Conservation (phyloP, 2,113 vertebrate species). For the Larimichthys crocea region DNA sequence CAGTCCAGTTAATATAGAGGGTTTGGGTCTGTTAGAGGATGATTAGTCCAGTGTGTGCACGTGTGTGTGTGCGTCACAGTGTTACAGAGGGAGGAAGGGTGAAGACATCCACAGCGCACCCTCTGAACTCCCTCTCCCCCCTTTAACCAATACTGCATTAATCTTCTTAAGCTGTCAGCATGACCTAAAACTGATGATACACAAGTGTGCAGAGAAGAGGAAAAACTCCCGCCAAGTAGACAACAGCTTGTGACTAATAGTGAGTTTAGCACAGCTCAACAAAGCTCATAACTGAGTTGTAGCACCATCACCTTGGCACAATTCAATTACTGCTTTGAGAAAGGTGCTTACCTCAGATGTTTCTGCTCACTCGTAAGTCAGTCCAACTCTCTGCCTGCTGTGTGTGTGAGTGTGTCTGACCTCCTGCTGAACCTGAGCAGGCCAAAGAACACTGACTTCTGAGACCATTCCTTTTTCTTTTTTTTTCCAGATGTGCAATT, state of each 20-base stretch:
- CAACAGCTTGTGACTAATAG: conserved; percentile 53
- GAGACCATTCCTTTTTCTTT: not conserved
- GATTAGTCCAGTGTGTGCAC: conserved; percentile 30
- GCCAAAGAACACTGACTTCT: not conserved
- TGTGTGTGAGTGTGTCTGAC: conserved; percentile 13
- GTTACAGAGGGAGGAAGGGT: conserved; percentile 32
- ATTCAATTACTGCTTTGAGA: conserved; percentile 45
- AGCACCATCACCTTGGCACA: conserved; percentile 43
- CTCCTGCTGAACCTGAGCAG: conserved; percentile 35
- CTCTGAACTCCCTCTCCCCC: conserved; percentile 35
- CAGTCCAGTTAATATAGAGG: conserved; percentile 35
- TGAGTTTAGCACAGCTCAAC: conserved; percentile 56
- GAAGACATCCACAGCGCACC: conserved; percentile 50
- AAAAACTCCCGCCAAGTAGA: conserved; percentile 50
- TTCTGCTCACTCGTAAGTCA: conserved; percentile 43
- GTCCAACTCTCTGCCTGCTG: conserved; percentile 11
- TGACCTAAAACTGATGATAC: conserved; percentile 69
- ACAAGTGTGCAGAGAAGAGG: conserved; percentile 44
- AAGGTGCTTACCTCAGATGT: conserved; percentile 60
- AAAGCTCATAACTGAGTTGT: conserved; percentile 58
- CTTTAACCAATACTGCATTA: conserved; percentile 59
- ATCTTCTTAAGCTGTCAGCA: conserved; percentile 75
- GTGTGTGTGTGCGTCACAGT: conserved; percentile 8
- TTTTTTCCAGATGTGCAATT: conserved; percentile 19
- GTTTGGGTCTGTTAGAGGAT: conserved; percentile 51